These are phyloP conservation scores for Muntiacus reevesi DNA, from an alignment of 2,113 vertebrate genomes.

Conservation along the genomic window DNA sequence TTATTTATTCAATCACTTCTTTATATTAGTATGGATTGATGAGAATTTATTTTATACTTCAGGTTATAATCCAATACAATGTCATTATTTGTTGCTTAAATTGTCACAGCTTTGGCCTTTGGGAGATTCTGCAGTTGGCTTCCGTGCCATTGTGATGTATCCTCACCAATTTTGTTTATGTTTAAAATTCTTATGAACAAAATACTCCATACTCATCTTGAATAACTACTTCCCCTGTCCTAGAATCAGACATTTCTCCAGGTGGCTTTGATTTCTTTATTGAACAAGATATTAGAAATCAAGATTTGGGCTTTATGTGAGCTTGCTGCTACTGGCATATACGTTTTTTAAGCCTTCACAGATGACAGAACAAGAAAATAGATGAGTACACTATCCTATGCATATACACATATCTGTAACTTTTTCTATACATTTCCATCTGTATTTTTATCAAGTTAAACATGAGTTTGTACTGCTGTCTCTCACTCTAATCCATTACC, in stretches of 20 bases:
- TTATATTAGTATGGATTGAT: neutral
- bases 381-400: neutral
- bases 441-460: neutral
- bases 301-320: neutral
- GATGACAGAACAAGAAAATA: neutral
- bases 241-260: neutral
- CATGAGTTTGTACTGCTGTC: neutral
- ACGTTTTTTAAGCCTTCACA: neutral
- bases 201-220: neutral
- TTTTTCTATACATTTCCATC: neutral
- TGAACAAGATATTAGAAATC: neutral
- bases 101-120: neutral
- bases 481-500: neutral
- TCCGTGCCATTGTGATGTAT: neutral
- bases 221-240: neutral
- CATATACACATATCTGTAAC: neutral
- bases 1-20: neutral
- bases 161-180: neutral
- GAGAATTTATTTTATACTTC: neutral
- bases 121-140: rapidly evolving
- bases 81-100: neutral
- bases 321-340: neutral
- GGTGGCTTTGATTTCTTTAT: neutral
- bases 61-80: neutral
- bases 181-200: neutral